Evolutionary conservation across 1,140 invertebrate genomes (phyloP), one percentile per base, ranked within the genome.

Genomic region (Schlechtendalia chinensis): DNA sequence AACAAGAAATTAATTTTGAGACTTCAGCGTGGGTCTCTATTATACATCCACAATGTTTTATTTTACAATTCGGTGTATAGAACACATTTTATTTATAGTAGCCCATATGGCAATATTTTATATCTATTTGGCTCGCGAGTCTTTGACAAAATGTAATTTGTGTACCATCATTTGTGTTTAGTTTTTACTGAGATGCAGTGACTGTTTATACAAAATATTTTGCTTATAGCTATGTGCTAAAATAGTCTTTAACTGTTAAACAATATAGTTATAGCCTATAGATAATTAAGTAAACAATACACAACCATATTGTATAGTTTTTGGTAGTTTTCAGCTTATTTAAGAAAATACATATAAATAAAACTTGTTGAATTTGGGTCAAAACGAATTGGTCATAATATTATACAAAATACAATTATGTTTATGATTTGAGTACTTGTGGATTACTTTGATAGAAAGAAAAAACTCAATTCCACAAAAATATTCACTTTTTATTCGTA

Each of bases 41-140:
- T 39, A 39, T 8, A 39, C 8, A 39, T 39, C 3, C 27, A 63
- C 16, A 5, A 72, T 72, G 69, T 72, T 72, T 39, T 4, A 39
- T 3, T 39, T 39, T 72, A 72, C 47, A 16, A 10, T 50, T 29
- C 11, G 24, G 22, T 24, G 45, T 24, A 39, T 39, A 69, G 45
- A 19, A 17, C 45, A 71, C 22, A 72, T 53, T 72, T 72, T 72
- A 72, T 72, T 72, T 72, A 72, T 72, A 72, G 69, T 19, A 54
- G 17, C 50, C 69, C 69, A 53, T 29, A 72, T 71, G 67, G 69
- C 16, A 54, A 69, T 22, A 69, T 14, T 47, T 69, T 32, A 29
- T 50, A 39, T 39, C 32, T 19, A 0, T 69, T 47, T 69, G 65
- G 65, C 39, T 69, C 39, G n/a, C 19, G 12, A 47, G 32, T 47